phyloP scores from a whole-genome alignment of 2,797 vertebrate genomes.

The Chromobotia macracanthus region DNA sequence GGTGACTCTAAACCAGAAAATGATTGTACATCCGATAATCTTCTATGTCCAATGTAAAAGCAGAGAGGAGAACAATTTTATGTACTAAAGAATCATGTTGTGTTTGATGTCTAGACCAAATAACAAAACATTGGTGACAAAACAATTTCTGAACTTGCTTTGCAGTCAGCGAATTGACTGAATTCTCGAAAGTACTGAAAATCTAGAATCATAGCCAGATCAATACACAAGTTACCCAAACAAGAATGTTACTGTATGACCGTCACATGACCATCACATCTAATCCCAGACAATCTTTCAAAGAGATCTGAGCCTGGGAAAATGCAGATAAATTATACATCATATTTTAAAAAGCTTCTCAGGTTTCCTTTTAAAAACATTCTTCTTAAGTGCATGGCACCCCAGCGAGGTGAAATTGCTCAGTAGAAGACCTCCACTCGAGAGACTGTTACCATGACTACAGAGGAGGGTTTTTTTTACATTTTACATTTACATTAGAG shows the following conservation, averaged over 20 bases:
- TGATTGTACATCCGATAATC: too few relatives aligned
- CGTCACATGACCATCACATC: slow-evolving; percentile 41
- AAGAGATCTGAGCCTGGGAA: slow-evolving; percentile 68
- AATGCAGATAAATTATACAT: slow-evolving; percentile 85
- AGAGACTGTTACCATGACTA: slow-evolving; percentile 75
- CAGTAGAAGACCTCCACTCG: slow-evolving; percentile 63
- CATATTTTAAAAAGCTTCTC: slow-evolving; percentile 80
- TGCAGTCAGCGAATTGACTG: neutral
- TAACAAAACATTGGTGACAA: too few relatives aligned
- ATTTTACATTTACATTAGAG: slow-evolving; percentile 68
- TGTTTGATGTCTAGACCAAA: too few relatives aligned
- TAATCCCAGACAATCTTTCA: slow-evolving; percentile 63
- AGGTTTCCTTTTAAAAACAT: slow-evolving; percentile 77
- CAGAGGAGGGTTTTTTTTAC: slow-evolving; percentile 51
- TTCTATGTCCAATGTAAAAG: too few relatives aligned
- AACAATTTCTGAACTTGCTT: neutral
- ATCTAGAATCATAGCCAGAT: neutral
- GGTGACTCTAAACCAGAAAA: too few relatives aligned
- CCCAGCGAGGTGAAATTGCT: slow-evolving; percentile 63
- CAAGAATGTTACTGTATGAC: neutral
- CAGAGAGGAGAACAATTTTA: too few relatives aligned
- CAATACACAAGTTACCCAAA: neutral
- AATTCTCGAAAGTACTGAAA: neutral
- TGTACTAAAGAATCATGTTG: too few relatives aligned
- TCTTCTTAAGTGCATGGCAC: slow-evolving; percentile 75